Evolutionary conservation across 2,113 vertebrate genomes (phyloP), one percentile per base, ranked within the genome.

Genomic region (Danionella cerebrum): DNA sequence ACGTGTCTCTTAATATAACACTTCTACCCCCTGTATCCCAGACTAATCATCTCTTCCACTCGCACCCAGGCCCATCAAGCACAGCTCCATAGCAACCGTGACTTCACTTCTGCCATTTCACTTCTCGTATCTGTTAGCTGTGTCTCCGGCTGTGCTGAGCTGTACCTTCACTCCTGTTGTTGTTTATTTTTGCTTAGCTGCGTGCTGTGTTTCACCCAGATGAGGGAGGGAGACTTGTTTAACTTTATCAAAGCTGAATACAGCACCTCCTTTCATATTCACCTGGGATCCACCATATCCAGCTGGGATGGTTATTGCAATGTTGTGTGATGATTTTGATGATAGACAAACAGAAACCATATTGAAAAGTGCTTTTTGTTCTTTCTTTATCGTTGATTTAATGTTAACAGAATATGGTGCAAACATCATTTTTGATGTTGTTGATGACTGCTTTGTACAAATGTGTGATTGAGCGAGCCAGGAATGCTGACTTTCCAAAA

Each of bases 21-120:
- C 38, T 54, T 53, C 54, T 42, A 54, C 51, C 57, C 57, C 35
- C 42, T 60, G 36, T 58, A 62, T 67, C 55, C 39, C 31, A 31
- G 54, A 48, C 48, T 33, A 39, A 72, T 54, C 47, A 22, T 47
- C 31, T 59, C 9, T 38, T 44, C n/a, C 52, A 31, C 33, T 67
- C 13, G 2, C 39, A 31, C 39, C 4, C 39, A 6, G 16, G 39
- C 39, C 55, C 44, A 27, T 19, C 41, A 25, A 14, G 7, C 24
- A 13, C 18, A 12, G 7, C 29, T 18, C 65, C 38, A 44, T 54
- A 54, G 50, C 48, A 45, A 53, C 25, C 27, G 0, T 2, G 9
- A 42, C 19, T 19, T 51, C 31, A 45, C 52, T 10, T n/a, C 9
- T 59, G 22, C 55, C 36, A 4, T 29, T 27, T 31, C 27, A 12